Evolutionary conservation across 2,797 vertebrate genomes (phyloP).

Genomic region (Gallirallus australis): DNA sequence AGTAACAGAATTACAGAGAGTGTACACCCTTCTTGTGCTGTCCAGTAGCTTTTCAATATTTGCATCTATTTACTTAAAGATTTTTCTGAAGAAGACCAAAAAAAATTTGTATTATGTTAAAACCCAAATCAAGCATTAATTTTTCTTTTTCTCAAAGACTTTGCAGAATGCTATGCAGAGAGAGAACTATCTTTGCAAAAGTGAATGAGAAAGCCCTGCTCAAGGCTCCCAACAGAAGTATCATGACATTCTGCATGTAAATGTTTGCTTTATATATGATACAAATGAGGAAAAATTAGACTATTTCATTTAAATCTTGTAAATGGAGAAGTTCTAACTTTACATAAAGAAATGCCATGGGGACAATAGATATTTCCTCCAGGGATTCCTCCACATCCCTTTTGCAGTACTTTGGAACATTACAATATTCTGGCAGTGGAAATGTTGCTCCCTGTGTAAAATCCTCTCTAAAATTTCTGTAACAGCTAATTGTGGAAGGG

Average conservation of each 20-base stretch:
- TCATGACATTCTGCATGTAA: background rate
- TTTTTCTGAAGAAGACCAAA: background rate
- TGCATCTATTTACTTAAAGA: background rate
- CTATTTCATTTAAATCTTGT: background rate
- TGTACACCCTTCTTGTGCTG: background rate
- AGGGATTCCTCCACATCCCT: background rate
- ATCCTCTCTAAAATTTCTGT: background rate
- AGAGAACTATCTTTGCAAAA: background rate
- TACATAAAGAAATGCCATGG: background rate
- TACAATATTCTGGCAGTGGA: background rate
- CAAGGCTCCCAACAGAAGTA: background rate
- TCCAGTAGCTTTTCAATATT: background rate
- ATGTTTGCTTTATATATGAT: background rate
- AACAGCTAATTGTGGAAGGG: background rate
- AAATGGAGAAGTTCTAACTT: background rate
- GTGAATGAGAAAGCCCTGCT: accelerated
- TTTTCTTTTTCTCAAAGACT: background rate
- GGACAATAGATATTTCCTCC: background rate
- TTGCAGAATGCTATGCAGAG: background rate
- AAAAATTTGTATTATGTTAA: background rate
- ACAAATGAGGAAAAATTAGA: background rate
- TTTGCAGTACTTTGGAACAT: background rate
- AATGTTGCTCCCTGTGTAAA: background rate
- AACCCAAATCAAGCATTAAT: background rate
- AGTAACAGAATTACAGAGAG: background rate